Evolutionary conservation across 2,797 vertebrate genomes (phyloP).

Genomic region (Clarias platycephalus): DNA sequence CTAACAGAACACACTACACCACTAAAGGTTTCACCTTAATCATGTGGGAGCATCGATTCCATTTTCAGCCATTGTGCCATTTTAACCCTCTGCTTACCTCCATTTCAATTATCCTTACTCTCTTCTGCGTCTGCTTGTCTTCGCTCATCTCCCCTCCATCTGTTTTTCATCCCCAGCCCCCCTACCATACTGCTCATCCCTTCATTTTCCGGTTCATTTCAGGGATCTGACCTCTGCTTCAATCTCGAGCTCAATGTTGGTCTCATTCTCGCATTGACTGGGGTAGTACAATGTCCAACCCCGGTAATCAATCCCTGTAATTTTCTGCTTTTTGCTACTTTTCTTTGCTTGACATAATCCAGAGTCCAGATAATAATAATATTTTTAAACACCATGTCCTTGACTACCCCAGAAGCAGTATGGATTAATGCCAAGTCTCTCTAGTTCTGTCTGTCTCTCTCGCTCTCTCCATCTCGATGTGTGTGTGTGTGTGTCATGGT

Average conservation of each 20-base stretch:
- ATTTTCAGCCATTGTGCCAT: constrained; percentile 67
- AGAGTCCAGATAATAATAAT: constrained; percentile 12
- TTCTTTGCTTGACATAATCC: constrained; percentile 1
- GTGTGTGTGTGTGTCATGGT: background rate
- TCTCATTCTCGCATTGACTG: background rate
- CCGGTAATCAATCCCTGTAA: constrained; percentile 35
- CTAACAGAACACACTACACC: background rate
- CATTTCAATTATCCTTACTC: constrained; percentile 74
- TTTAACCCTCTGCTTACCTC: constrained; percentile 63
- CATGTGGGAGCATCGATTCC: constrained; percentile 65
- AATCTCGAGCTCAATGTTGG: constrained; percentile 9
- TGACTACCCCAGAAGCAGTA: constrained; percentile 27
- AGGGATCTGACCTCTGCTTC: constrained; percentile 53
- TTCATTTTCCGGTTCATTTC: constrained; percentile 64
- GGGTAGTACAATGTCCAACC: background rate
- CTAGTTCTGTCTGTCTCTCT: constrained; percentile 47
- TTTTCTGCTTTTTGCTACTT: constrained; percentile 8
- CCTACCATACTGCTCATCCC: constrained; percentile 55
- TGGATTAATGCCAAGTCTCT: constrained; percentile 45
- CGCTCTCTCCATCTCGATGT: no score
- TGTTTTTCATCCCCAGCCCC: constrained; percentile 54
- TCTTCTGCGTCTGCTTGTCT: constrained; percentile 53
- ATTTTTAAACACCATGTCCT: constrained; percentile 27
- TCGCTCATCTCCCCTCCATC: constrained; percentile 49
- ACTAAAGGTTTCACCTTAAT: constrained; percentile 49